phyloP scores from a whole-genome alignment of 92 coral and sea anemone genomes.

The Epizoanthus illoricatus region DNA sequence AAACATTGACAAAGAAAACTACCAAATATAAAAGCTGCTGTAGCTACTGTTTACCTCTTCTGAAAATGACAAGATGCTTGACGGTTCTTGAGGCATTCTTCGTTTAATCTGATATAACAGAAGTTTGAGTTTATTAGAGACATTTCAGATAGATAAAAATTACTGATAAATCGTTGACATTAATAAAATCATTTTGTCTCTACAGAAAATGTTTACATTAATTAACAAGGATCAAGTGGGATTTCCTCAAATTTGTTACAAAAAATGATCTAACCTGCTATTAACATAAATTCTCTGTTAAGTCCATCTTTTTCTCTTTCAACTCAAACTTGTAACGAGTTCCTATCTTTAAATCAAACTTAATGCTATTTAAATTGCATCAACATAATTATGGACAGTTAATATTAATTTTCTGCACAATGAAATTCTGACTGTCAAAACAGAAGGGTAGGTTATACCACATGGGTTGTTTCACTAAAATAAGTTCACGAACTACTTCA shows the following conservation, averaged over 20 bases:
- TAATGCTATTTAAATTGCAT: too few species aligned
- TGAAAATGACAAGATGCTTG: conserved; percentile 71
- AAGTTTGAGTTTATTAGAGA: neutral
- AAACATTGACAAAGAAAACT: neutral
- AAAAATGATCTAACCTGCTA: too few species aligned
- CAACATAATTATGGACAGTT: too few species aligned
- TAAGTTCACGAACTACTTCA: too few species aligned
- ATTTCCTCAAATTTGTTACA: neutral
- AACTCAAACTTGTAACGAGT: too few species aligned
- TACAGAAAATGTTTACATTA: neutral
- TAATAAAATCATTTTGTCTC: neutral
- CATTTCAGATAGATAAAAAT: neutral
- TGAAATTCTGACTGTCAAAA: too few species aligned
- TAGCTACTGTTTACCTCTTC: conserved; percentile 67
- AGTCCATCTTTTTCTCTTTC: too few species aligned
- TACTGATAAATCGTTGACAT: neutral
- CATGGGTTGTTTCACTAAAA: too few species aligned
- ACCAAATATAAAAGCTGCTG: neutral
- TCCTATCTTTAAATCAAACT: too few species aligned
- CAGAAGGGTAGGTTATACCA: too few species aligned
- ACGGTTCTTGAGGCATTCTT: conserved; percentile 85
- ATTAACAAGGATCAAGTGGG: neutral
- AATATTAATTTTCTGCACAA: too few species aligned
- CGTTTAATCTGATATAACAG: conserved; percentile 72
- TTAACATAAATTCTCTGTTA: too few species aligned